Evolutionary conservation across 2,797 vertebrate genomes (phyloP), one percentile per base, ranked within the genome.

Genomic region (Natrix natrix): DNA sequence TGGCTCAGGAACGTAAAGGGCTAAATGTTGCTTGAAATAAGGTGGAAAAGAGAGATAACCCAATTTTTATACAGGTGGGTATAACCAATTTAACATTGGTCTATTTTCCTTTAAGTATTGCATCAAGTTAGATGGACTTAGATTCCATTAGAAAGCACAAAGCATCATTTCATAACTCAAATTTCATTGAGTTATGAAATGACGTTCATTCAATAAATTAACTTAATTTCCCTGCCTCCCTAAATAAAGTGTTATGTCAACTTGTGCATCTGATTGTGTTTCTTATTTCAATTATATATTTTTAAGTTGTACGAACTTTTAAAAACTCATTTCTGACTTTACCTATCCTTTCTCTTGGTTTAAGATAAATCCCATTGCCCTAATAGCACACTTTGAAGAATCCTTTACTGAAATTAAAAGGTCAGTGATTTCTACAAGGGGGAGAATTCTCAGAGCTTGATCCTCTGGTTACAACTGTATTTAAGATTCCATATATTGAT

Each of bases 271-370:
- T 88, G 93, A 6, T 20, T 10, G 6, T 90, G 16, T 92, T 91
- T 91, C 32, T 93, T 95, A 96, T 96, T 88, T 91, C n/a, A 94
- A 74, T 95, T 89, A 94, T 87, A 94, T 92, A 8, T 92, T 95
- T 94, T 90, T 90, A n/a, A 92, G 91, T 88, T 92, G 5, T 86
- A 32, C 61, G 93, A 90, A 94, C 92, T 89, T 95, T 92, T n/a
- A 86, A 69, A 96, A 60, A 93, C 93, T 66, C 48, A 90, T 94
- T 95, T 94, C 93, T 94, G 92, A 93, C 92, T 95, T 1, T n/a
- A 89, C 26, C 63, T 93, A 17, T 93, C 91, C 93, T 93, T 37
- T 94, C 61, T 87, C 89, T 90, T 69, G n/a, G 28, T n/a, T 69
- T 92, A 93, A 94, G 59, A 28, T 92, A 95, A 95, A 96, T 93